Base-by-base conservation (phyloP, 2,888 invertebrate genomes). In the Idaea dimidiata region DNA sequence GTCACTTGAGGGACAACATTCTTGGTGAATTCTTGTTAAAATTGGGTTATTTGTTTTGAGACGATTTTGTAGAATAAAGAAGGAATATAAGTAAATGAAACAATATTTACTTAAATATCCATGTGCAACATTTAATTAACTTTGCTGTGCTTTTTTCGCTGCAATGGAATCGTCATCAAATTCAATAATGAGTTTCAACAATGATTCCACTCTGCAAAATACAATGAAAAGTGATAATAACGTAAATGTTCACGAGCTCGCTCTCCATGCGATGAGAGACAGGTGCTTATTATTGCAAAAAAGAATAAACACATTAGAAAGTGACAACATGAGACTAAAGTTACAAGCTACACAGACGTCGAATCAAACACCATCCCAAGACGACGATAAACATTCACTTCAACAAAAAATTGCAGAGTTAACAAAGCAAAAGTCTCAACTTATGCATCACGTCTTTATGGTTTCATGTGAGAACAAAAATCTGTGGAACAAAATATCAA, bases 391-490 rank as follows among this genome's bases (percentile, higher is more conserved):
- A 60, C 80, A 89, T 64, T 74, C 79, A 43, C 80, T 95, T n/a
- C 89, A 94, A 66, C 93, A 94, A 69, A 94, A 95, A 82, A 93
- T 97, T 18, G 94, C 95, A 17, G 95, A 96, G 67, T 87, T 97
- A 62, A 94, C 93, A 16, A 95, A 95, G 74, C 96, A 97, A 79
- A 97, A 96, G 77, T 94, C 94, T 0, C 96, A 96, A 77, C 87
- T 97, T 0, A 94, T 95, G 73, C 96, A 96, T 79, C 96, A 96
- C 78, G 94, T 97, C 33, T 94, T 94, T 73, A 96, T 97, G 96
- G 96, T 97, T 10, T 95, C 96, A 3, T 94, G 94, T 73, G 97
- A 97, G 83, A 97, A 97, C 81, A 95, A 95, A 75, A 95, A 95
- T 70, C 85, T 97, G 56, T 97, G 97, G 97, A 94, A 93, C 63